Evolutionary conservation across 2,888 invertebrate genomes (phyloP), one percentile per base, ranked within the genome.

Genomic region (Rambutsinella grinnellia): DNA sequence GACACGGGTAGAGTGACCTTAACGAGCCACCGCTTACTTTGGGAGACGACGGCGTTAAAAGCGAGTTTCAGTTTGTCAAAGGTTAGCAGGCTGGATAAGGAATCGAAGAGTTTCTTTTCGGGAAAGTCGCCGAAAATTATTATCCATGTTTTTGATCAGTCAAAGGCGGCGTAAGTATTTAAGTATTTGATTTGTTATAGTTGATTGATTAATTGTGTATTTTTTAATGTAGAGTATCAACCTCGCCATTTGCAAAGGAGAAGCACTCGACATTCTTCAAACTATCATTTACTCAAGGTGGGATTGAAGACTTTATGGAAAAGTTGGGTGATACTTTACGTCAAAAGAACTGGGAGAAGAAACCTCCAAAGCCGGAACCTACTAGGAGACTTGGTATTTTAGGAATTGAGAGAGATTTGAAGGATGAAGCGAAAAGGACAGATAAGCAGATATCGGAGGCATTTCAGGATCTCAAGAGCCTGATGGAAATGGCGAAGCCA

Each of bases 401-500:
- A 54, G 99, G 99, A 1, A 99, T 99, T 83, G 99, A 99, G 87
- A 90, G 95, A 84, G 93, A 93, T 84, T 90, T 99, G 78, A 93
- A 95, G 85, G 94, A 96, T 85, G 94, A 94, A 85, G 94, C 96
- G 60, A 93, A 93, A 86, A 93, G 93, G 51, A 96, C 97, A 0
- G 95, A 97, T 88, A 92, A 94, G 85, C 96, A 94, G 85, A 99
- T 99, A 84, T 92, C 91, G 17, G 89, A 93, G 82, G 99, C 99
- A 1, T 99, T 99, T 88, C 93, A 98, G 87, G 99, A 99, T 88
- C 90, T 99, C 67, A 93, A 90, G 85, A 94, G 95, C 85, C 89
- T 99, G 2, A 99, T 99, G 94, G 91, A 91, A 24, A 95, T 95
- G 91, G 99, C 99, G 0, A 95, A 97, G 86, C 97, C 99, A 83